Percentiles rank a stretch among this genome's conserved stretches.
These are phyloP conservation scores for Chlorodrepanis virens DNA, from an alignment of 2,113 vertebrate genomes.

Conservation along the genomic window DNA sequence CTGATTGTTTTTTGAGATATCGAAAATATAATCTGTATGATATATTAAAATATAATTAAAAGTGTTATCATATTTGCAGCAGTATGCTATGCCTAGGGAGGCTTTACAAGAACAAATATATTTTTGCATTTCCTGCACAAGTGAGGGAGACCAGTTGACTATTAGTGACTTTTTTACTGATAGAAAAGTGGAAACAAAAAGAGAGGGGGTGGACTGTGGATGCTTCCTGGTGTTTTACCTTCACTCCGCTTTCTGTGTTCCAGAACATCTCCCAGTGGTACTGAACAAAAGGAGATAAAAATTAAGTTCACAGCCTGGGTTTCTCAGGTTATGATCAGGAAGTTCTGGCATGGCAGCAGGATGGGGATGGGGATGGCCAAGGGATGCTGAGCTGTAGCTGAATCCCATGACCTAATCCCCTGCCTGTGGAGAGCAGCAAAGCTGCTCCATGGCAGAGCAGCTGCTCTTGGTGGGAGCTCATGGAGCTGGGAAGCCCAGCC, in stretches of 20 bases:
- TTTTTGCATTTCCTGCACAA: neutral
- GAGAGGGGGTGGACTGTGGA: neutral
- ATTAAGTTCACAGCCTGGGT: neutral
- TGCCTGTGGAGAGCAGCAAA: neutral
- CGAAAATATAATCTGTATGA: constrained; percentile 1
- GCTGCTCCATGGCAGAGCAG: neutral
- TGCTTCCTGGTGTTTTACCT: neutral
- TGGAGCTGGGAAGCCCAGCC: rapidly evolving
- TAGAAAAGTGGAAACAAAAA: neutral
- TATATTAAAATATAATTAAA: constrained; percentile 41
- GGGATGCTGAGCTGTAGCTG: neutral
- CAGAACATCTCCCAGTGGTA: neutral
- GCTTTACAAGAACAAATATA: neutral
- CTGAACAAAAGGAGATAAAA: neutral
- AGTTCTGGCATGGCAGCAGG: neutral
- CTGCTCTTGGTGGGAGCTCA: neutral
- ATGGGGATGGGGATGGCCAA: neutral
- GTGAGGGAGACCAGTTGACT: neutral
- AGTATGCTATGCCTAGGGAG: neutral
- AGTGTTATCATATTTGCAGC: constrained; percentile 9
- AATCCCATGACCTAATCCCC: neutral
- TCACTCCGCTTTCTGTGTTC: neutral
- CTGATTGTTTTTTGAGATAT: constrained; percentile 15
- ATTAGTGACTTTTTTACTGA: neutral
- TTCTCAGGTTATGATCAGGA: neutral